A percentile compares a stretch with the other conserved stretches of the same genome.
Conservation (phyloP, 2,888 invertebrate species). For the Drosophila cracens region DNA sequence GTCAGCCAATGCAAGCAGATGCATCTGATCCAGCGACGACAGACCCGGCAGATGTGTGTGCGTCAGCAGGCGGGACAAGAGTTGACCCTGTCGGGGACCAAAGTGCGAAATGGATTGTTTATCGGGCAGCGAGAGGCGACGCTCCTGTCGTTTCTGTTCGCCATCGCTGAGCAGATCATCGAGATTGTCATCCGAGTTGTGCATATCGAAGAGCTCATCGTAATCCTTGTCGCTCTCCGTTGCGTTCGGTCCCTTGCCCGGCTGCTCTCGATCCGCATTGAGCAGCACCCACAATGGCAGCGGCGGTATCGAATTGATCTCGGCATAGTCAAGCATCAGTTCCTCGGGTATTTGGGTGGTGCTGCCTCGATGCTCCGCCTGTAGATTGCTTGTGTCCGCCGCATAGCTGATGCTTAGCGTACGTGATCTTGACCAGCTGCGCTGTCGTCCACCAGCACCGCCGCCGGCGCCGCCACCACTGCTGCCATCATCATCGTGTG, state of each 20-base stretch:
- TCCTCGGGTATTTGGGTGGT: slow-evolving; percentile 94
- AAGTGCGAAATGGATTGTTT: slow-evolving; percentile 93
- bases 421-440: slow-evolving; percentile 94
- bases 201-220: slow-evolving; percentile 94
- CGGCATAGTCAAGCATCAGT: slow-evolving; percentile 95
- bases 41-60: slow-evolving; percentile 97
- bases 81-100: slow-evolving; percentile 93
- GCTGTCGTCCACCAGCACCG: slow-evolving; percentile 83
- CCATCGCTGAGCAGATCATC: slow-evolving; percentile 92
- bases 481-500: slow-evolving; percentile 81
- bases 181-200: slow-evolving; percentile 92
- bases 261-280: slow-evolving; percentile 96
- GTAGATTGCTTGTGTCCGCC: slow-evolving; percentile 90
- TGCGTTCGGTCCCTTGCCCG: slow-evolving; percentile 69
- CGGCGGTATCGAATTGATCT: slow-evolving; percentile 98
- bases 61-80: slow-evolving; percentile 95
- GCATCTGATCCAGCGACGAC: slow-evolving; percentile 99
- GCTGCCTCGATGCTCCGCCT: slow-evolving; percentile 91
- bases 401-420: slow-evolving; percentile 95
- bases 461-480: slow-evolving; percentile 19
- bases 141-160: slow-evolving; percentile 87
- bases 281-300: slow-evolving; percentile 98
- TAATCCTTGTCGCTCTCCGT: slow-evolving; percentile 88
- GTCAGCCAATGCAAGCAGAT: slow-evolving; percentile 98
- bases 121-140: slow-evolving; percentile 89